These are phyloP conservation scores for Augiades crinisus DNA, from an alignment of 2,888 invertebrate genomes.

Conservation along the genomic window DNA sequence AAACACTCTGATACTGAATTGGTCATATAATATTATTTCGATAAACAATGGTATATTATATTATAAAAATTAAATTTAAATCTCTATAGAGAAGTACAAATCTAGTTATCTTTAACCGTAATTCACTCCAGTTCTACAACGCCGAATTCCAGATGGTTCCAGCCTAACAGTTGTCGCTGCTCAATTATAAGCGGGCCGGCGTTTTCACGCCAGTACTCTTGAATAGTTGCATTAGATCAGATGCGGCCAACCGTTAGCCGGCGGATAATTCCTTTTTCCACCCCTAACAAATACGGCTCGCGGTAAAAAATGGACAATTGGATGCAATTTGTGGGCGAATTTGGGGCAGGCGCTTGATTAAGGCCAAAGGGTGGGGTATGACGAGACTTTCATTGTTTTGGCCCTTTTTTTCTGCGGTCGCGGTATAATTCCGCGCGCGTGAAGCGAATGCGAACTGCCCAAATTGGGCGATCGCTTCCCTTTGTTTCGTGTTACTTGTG, in stretches of 20 bases:
- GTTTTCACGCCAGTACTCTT: slow-evolving; percentile 65
- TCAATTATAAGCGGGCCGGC: slow-evolving; percentile 51
- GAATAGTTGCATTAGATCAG: slow-evolving; percentile 63
- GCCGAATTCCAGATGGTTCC: slow-evolving; percentile 36
- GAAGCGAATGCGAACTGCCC: slow-evolving; percentile 47
- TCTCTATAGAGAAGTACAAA: too few species aligned
- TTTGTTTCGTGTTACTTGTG: slow-evolving; percentile 19
- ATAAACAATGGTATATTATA: too few species aligned
- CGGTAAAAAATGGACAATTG: slow-evolving; percentile 81
- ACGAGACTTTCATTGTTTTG: slow-evolving; percentile 62
- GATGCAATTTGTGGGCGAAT: slow-evolving; percentile 79
- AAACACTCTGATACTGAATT: too few species aligned
- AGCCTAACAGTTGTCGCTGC: slow-evolving; percentile 42
- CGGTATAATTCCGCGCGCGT: slow-evolving; percentile 61
- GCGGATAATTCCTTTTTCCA: slow-evolving; percentile 59
- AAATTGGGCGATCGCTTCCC: slow-evolving; percentile 18
- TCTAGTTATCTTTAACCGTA: too few species aligned
- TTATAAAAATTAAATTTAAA: too few species aligned
- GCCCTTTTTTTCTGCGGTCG: slow-evolving; percentile 58
- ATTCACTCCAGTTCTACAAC: too few species aligned
- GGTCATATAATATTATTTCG: too few species aligned
- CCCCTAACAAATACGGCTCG: slow-evolving; percentile 60
- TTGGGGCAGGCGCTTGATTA: slow-evolving; percentile 74
- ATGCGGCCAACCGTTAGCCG: slow-evolving; percentile 49
- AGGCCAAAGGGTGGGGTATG: slow-evolving; percentile 56